Percentiles rank a stretch among this genome's conserved stretches.
These are phyloP conservation scores for Scaptomyza reducta DNA, from an alignment of 2,888 invertebrate species.

Conservation along the genomic window DNA sequence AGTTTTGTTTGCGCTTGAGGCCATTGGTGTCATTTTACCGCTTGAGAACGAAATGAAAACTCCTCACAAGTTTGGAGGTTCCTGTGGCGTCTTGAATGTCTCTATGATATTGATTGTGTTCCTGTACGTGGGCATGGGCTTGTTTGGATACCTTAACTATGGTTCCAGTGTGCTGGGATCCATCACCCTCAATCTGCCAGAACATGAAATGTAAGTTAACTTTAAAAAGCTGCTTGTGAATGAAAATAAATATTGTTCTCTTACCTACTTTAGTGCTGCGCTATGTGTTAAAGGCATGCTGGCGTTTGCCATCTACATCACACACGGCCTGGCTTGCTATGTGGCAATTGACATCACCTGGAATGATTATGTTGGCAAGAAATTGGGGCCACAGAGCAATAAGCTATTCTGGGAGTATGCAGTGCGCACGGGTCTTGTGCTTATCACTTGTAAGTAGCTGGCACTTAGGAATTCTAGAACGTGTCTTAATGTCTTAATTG, in stretches of 20 bases:
- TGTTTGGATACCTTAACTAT: constrained; percentile 95
- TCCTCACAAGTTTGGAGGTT: constrained; percentile 91
- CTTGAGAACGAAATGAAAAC: constrained; percentile 97
- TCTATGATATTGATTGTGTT: constrained; percentile 92
- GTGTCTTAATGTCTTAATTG: neutral
- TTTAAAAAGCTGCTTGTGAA: too few relatives aligned
- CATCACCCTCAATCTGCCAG: constrained; percentile 93
- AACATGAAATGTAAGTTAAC: constrained; percentile 87
- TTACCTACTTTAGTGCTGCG: constrained; percentile 86
- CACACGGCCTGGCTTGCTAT: constrained; percentile 97
- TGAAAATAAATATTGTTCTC: neutral
- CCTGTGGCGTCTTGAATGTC: constrained; percentile 93
- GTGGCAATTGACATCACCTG: constrained; percentile 97
- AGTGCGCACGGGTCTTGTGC: constrained; percentile 90
- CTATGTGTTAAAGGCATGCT: constrained; percentile 90
- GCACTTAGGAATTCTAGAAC: neutral
- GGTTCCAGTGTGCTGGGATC: constrained; percentile 90
- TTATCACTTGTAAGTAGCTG: constrained; percentile 92
- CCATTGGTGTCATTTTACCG: constrained; percentile 93
- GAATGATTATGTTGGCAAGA: constrained; percentile 89
- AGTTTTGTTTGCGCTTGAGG: constrained; percentile 97
- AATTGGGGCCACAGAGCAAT: constrained; percentile 86
- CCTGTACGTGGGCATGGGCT: constrained; percentile 94
- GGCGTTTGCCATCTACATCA: constrained; percentile 93
- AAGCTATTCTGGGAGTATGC: constrained; percentile 90